Evolutionary conservation across 2,888 invertebrate species (phyloP).

Genomic region (Dicranocentrus wangi): DNA sequence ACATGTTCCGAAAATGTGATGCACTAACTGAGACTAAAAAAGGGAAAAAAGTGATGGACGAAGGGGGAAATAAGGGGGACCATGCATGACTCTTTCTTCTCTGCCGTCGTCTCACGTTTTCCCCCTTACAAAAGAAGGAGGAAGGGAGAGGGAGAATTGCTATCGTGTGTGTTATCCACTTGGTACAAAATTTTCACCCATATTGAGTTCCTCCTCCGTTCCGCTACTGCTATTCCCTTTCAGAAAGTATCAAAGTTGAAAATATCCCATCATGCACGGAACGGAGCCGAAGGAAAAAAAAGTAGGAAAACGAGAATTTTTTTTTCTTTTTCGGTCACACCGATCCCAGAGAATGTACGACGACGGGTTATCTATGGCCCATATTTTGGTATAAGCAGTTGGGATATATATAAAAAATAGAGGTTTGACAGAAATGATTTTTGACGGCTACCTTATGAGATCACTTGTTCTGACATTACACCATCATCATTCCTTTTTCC

Average conservation of each 20-base stretch:
- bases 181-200: constrained; percentile 26
- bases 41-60: constrained; percentile 26
- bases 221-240: background rate
- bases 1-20: constrained; percentile 19
- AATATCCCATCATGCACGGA: constrained; percentile 6
- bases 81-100: constrained; percentile 22
- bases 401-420: background rate
- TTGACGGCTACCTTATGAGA: constrained; percentile 43
- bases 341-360: background rate
- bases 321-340: background rate
- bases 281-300: background rate
- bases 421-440: constrained; percentile 49
- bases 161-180: background rate
- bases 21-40: background rate
- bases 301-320: background rate
- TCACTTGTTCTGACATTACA: constrained; percentile 3
- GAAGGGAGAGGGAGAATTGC: constrained; percentile 13
- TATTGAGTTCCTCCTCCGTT: background rate
- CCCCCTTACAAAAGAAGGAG: background rate
- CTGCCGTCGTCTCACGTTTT: background rate
- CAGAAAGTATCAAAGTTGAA: background rate
- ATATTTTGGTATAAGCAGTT: constrained; percentile 15
- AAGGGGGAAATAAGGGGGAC: constrained; percentile 25
- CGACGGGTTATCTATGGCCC: background rate
- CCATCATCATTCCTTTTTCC: constrained; percentile 21